These are phyloP conservation scores for Margarornis squamiger DNA, from an alignment of 2,797 vertebrate species.

Conservation along the genomic window DNA sequence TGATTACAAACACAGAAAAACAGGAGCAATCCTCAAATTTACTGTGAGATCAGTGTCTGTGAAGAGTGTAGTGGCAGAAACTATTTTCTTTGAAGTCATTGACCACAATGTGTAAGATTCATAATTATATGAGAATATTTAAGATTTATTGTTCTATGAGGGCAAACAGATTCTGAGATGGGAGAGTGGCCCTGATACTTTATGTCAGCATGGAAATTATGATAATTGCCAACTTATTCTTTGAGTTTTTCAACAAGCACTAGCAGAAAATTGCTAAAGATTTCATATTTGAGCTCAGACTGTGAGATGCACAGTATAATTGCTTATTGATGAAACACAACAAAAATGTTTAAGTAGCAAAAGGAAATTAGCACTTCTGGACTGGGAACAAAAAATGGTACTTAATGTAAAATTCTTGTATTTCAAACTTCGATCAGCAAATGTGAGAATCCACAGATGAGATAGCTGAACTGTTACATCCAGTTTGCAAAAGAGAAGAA, in stretches of 20 bases:
- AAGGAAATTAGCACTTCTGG: slow-evolving; percentile 12
- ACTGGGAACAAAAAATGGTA: background rate
- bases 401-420: background rate
- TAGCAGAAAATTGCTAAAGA: slow-evolving; percentile 41
- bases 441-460: background rate
- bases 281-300: slow-evolving; percentile 45
- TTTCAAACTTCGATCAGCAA: background rate
- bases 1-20: background rate
- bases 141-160: background rate
- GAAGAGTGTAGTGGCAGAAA: background rate
- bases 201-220: slow-evolving; percentile 7
- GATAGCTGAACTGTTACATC: background rate
- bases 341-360: background rate
- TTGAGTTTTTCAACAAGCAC: slow-evolving; percentile 35
- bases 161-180: background rate
- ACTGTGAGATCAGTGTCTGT: background rate
- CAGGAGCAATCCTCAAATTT: background rate
- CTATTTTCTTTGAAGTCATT: background rate
- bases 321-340: slow-evolving; percentile 6
- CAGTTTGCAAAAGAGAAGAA: background rate
- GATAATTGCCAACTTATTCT: background rate
- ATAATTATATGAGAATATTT: background rate
- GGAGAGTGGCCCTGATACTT: background rate
- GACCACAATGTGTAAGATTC: background rate
- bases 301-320: background rate